A percentile compares a stretch with the other conserved stretches of the same genome.
Evolutionary conservation across 2,797 vertebrate genomes (phyloP).

Genomic region (Malacoraja senta): DNA sequence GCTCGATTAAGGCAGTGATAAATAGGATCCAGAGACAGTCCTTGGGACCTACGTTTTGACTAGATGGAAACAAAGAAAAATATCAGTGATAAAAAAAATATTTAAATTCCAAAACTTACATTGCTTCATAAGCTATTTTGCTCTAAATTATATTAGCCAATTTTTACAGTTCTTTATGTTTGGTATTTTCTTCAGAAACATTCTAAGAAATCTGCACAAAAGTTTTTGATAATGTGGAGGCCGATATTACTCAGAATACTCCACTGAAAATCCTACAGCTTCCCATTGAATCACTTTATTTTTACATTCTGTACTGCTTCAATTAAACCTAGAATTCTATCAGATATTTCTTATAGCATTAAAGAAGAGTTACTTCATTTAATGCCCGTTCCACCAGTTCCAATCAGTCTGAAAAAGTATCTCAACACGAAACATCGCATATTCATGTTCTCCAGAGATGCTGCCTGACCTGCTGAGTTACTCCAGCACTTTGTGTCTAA

Average conservation of each 20-base stretch:
- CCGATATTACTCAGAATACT: background rate
- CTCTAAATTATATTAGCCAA: background rate
- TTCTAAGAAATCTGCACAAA: background rate
- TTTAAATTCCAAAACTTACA: background rate
- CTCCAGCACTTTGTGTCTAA: too few species aligned
- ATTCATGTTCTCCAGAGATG: too few species aligned
- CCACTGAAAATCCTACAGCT: background rate
- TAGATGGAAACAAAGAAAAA: conserved; percentile 48
- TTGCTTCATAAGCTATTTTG: background rate
- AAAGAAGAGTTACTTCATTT: background rate
- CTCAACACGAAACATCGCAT: too few species aligned
- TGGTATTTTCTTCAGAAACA: background rate
- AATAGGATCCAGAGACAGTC: conserved; percentile 83
- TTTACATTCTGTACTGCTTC: background rate
- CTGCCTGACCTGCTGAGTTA: too few species aligned
- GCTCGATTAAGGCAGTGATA: conserved; percentile 97
- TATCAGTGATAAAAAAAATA: conserved; percentile 28
- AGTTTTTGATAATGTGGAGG: background rate
- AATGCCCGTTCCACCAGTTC: background rate
- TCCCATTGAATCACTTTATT: background rate
- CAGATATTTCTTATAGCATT: background rate
- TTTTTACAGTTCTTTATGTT: background rate
- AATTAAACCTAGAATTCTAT: background rate
- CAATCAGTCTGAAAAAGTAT: too few species aligned
- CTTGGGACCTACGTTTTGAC: conserved; percentile 92